phyloP scores from a whole-genome alignment of 2,797 vertebrate species.

The Chelon labrosus region DNA sequence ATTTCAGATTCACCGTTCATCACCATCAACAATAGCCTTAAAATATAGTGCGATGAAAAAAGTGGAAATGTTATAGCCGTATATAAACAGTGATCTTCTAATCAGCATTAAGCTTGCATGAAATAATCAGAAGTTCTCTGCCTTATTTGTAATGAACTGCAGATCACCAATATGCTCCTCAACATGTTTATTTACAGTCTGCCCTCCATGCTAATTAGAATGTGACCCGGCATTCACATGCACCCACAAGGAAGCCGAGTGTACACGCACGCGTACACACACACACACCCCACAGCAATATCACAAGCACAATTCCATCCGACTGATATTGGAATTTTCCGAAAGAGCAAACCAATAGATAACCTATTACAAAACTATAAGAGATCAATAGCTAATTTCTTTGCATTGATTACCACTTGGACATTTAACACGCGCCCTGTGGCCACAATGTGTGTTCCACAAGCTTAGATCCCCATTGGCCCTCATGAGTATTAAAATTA shows the following conservation, averaged over 20 bases:
- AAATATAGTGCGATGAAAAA: not conserved
- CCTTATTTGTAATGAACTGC: conserved; percentile 66
- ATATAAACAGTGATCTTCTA: conserved; percentile 3
- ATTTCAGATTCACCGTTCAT: not conserved
- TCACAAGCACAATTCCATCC: conserved; percentile 89
- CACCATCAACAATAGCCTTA: not conserved
- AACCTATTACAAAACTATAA: conserved; percentile 96
- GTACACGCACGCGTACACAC: conserved; percentile 28
- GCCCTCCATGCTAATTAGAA: conserved; percentile 91
- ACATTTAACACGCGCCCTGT: conserved; percentile 92
- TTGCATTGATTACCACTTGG: conserved; percentile 95
- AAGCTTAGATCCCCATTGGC: conserved; percentile 84
- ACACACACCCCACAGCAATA: conserved; percentile 70
- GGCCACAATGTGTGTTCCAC: conserved; percentile 89
- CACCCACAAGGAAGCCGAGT: conserved; percentile 27
- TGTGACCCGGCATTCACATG: conserved; percentile 74
- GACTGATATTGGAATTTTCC: conserved; percentile 93
- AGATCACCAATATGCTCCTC: conserved; percentile 72
- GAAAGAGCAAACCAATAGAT: conserved; percentile 98
- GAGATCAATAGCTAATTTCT: conserved; percentile 98
- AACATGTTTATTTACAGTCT: conserved; percentile 83
- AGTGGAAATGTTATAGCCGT: not conserved
- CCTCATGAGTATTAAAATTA: conserved; percentile 91
- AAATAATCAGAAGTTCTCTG: conserved; percentile 51
- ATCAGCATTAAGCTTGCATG: conserved; percentile 22